phyloP scores from a whole-genome alignment of 1,140 invertebrate species.

The Watersipora subatra region DNA sequence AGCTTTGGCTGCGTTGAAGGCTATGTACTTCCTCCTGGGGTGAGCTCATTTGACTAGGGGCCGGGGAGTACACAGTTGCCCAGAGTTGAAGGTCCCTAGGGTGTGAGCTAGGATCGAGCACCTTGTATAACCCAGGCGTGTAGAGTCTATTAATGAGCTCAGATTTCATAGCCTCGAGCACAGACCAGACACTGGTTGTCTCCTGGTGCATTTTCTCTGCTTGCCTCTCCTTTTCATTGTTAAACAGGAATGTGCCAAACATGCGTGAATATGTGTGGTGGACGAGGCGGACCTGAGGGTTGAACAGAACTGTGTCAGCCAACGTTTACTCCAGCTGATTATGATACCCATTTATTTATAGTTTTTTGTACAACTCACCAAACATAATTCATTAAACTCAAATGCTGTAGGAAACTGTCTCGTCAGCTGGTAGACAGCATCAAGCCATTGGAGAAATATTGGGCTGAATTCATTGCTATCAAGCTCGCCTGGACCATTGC shows the following conservation, averaged over 20 bases:
- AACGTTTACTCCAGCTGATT: too few relatives aligned
- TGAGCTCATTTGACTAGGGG: not conserved
- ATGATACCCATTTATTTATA: too few relatives aligned
- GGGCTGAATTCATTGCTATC: slow-evolving; percentile 84
- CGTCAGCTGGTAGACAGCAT: slow-evolving; percentile 84
- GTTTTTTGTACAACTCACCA: slow-evolving; percentile 69
- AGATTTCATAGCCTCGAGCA: slow-evolving; percentile 50
- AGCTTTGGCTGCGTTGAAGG: not conserved
- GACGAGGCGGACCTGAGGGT: slow-evolving; percentile 72
- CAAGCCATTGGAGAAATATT: slow-evolving; percentile 93
- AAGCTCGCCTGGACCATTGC: slow-evolving; percentile 63
- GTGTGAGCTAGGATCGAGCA: not conserved
- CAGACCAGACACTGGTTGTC: slow-evolving; percentile 75
- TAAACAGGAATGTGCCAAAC: slow-evolving; percentile 93
- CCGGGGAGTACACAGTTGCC: not conserved
- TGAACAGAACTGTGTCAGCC: too few relatives aligned
- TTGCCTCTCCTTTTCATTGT: slow-evolving; percentile 59
- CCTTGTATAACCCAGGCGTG: slow-evolving; percentile 20
- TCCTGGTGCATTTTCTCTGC: slow-evolving; percentile 52
- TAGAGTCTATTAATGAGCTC: slow-evolving; percentile 76
- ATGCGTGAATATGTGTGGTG: slow-evolving; percentile 89
- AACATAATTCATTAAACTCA: slow-evolving; percentile 81
- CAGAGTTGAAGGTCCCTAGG: not conserved
- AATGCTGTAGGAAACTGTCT: slow-evolving; percentile 81
- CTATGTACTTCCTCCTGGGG: not conserved